Percentiles rank a stretch among this genome's conserved stretches.
Conservation (phyloP, 1,140 invertebrate genomes). For the Pseudomyrmex pallidus region DNA sequence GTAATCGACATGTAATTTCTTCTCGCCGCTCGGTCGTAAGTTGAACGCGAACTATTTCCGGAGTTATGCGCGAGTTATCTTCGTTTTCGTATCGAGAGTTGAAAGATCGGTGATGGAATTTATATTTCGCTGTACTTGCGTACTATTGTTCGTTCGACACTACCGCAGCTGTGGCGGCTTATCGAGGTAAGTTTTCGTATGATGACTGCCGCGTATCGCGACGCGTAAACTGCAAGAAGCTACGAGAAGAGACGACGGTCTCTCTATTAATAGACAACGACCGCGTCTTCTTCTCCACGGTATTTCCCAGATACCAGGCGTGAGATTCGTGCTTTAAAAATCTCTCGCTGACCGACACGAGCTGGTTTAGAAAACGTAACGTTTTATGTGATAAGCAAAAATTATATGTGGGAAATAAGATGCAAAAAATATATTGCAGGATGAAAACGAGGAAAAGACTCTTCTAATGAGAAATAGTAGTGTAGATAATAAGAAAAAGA, state of each 20-base stretch:
- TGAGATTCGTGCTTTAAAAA: constrained; percentile 23
- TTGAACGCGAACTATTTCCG: neutral
- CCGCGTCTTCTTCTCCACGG: constrained; percentile 75
- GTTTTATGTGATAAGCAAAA: neutral
- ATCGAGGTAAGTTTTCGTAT: constrained; percentile 77
- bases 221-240: constrained; percentile 62
- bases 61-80: neutral
- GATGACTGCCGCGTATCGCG: constrained; percentile 65
- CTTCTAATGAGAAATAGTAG: neutral
- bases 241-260: constrained; percentile 68
- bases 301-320: constrained; percentile 70
- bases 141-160: constrained; percentile 65
- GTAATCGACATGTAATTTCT: constrained; percentile 27
- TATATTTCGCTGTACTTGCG: constrained; percentile 22
- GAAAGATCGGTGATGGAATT: neutral
- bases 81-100: constrained; percentile 17
- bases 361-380: neutral
- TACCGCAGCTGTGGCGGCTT: constrained; percentile 65
- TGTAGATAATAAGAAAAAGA: neutral
- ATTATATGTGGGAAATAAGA: neutral
- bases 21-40: neutral
- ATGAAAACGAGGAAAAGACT: neutral
- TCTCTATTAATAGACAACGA: constrained; percentile 79
- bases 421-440: neutral
- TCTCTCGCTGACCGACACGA: neutral